phyloP scores from a whole-genome alignment of 2,113 vertebrate genomes.

The Hepsetus odoe region DNA sequence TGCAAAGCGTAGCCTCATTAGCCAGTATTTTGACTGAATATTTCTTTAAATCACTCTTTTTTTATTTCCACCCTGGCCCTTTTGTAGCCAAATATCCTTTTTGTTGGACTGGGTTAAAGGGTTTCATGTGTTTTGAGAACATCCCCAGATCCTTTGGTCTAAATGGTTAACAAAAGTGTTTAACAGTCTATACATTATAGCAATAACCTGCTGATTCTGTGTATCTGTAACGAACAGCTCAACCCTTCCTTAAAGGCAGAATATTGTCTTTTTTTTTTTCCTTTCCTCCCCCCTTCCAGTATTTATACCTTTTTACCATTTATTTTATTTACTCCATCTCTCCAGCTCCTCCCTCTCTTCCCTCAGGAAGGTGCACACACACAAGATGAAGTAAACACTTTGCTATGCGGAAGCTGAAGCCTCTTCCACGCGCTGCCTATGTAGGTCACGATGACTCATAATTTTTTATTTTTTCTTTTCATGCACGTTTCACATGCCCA shows the following conservation, averaged over 20 bases:
- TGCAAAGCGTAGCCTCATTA: too few species aligned
- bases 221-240: neutral
- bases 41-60: too few species aligned
- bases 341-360: conserved; percentile 56
- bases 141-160: too few species aligned
- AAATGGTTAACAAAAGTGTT: too few species aligned
- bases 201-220: too few species aligned
- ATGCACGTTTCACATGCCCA: conserved; percentile 71
- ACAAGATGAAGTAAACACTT: conserved; percentile 75
- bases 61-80: too few species aligned
- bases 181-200: too few species aligned
- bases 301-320: neutral
- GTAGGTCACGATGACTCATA: conserved; percentile 80
- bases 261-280: neutral
- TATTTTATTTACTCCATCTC: neutral
- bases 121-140: too few species aligned
- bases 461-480: conserved; percentile 12
- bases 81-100: too few species aligned
- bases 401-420: conserved; percentile 72
- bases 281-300: neutral
- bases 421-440: conserved; percentile 68
- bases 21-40: too few species aligned
- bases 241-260: neutral
- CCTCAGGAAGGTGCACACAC: conserved; percentile 57
- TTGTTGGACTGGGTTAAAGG: too few species aligned